These are phyloP conservation scores for Zoanthus sansibaricus DNA, from an alignment of 92 coral and sea anemone species.

Conservation along the genomic window DNA sequence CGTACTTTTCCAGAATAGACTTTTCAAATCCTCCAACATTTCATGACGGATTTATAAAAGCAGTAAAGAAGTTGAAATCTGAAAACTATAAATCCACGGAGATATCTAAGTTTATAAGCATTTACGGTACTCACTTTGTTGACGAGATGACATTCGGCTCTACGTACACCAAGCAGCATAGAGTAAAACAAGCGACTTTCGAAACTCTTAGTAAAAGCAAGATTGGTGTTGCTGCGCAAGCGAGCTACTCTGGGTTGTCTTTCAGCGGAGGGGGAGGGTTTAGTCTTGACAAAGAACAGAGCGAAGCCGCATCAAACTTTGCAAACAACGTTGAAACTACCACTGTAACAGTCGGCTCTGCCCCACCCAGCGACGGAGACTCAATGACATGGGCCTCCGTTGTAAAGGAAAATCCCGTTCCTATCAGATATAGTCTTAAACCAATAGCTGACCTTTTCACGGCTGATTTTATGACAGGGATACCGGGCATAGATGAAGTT, in stretches of 20 bases:
- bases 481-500: background rate
- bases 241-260: conserved; percentile 60
- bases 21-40: no score
- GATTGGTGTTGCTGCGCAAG: conserved; percentile 61
- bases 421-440: conserved; percentile 51
- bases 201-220: background rate
- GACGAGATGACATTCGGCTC: conserved; percentile 46
- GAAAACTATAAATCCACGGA: background rate
- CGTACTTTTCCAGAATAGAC: no score
- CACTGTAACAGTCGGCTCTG: conserved; percentile 67
- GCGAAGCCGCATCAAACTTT: conserved; percentile 63
- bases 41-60: no score
- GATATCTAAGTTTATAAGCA: conserved; percentile 48
- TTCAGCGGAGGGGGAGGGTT: conserved; percentile 67
- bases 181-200: background rate
- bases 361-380: no score
- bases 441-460: conserved; percentile 55
- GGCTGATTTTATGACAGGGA: conserved; percentile 17
- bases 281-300: conserved; percentile 56
- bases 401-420: conserved; percentile 59
- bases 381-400: conserved; percentile 30
- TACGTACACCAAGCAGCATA: background rate
- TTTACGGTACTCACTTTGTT: no score
- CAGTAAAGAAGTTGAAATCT: no score
- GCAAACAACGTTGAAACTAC: conserved; percentile 53